A percentile compares a stretch with the other conserved stretches of the same genome.
Conservation (phyloP, 2,797 vertebrate species). For the Micropoecilia bifurca region DNA sequence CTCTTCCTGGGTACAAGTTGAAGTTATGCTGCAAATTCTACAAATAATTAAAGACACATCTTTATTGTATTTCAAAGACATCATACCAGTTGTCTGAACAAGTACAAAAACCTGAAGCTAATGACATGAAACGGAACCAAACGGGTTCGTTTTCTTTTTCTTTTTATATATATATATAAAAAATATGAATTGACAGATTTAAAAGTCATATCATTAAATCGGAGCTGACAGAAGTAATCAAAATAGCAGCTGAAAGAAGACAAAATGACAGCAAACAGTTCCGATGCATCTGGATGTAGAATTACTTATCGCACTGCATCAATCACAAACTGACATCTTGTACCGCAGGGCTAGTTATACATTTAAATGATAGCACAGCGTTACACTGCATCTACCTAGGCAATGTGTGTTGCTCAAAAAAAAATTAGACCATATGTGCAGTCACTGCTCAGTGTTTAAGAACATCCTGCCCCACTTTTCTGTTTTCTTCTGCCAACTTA, state of each 20-base stretch:
- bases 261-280: constrained; percentile 17
- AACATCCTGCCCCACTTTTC: constrained; percentile 64
- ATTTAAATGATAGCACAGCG: constrained; percentile 50
- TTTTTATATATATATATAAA: not conserved
- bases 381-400: constrained; percentile 45
- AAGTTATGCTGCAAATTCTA: no score
- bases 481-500: constrained; percentile 32
- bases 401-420: not conserved
- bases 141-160: not conserved
- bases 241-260: constrained; percentile 22
- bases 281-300: constrained; percentile 29
- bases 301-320: constrained; percentile 29
- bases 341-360: constrained; percentile 52
- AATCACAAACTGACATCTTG: constrained; percentile 46
- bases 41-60: constrained; percentile 8
- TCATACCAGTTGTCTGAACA: not conserved
- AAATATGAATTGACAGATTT: not conserved
- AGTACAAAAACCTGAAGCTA: constrained; percentile 1
- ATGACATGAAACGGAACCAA: not conserved
- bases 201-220: constrained; percentile 16
- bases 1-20: not conserved
- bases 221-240: constrained; percentile 10
- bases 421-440: constrained; percentile 10
- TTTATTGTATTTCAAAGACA: constrained; percentile 32
- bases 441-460: constrained; percentile 31